Evolutionary conservation across 2,888 invertebrate species (phyloP).

Genomic region (Tachystola acroxantha): DNA sequence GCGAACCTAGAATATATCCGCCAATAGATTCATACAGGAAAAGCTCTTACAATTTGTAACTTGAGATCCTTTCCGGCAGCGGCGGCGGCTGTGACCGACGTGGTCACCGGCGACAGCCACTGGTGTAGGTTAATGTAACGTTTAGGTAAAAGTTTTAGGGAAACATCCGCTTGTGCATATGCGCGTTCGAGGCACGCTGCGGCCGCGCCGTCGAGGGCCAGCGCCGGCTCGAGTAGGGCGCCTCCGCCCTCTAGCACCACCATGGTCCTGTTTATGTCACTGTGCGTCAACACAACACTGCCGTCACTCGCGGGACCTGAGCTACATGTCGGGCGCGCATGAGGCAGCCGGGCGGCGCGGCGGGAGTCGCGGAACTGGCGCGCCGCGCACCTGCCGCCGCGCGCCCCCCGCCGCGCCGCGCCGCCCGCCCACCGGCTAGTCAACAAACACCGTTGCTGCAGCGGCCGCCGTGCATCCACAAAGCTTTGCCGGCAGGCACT

Average conservation of each 20-base stretch:
- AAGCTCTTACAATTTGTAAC: constrained; percentile 83
- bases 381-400: constrained; percentile 54
- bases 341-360: constrained; percentile 51
- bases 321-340: constrained; percentile 53
- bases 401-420: constrained; percentile 49
- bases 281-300: constrained; percentile 35
- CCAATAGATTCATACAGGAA: too few species aligned
- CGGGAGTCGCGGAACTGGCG: constrained; percentile 67
- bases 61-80: constrained; percentile 87
- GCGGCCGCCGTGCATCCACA: constrained; percentile 61
- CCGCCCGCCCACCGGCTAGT: constrained; percentile 49
- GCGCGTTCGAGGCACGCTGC: constrained; percentile 85
- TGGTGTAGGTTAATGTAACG: constrained; percentile 94
- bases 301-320: constrained; percentile 48
- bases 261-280: constrained; percentile 52
- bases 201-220: constrained; percentile 84
- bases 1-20: too few species aligned
- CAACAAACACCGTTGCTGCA: constrained; percentile 71
- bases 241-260: constrained; percentile 75
- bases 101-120: constrained; percentile 90
- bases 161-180: constrained; percentile 89
- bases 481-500: constrained; percentile 38
- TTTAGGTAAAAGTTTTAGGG: constrained; percentile 93
- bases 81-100: constrained; percentile 63
- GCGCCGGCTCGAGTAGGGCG: constrained; percentile 76